These are phyloP conservation scores for Trichoplusia ni DNA, from an alignment of 1,140 invertebrate species.

Conservation along the genomic window DNA sequence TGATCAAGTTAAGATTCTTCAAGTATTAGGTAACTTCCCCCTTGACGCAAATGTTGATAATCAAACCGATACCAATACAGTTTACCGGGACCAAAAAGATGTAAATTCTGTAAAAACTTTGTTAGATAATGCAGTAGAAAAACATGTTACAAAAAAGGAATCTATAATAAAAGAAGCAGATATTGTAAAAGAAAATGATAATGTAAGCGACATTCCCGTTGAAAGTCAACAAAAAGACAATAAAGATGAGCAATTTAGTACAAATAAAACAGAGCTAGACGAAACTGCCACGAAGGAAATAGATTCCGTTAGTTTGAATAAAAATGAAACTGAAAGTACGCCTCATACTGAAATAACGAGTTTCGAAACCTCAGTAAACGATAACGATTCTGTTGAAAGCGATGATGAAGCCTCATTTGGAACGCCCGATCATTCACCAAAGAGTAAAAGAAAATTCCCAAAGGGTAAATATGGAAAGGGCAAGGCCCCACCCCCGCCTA, in stretches of 20 bases:
- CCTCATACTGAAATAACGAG: slow-evolving; percentile 37
- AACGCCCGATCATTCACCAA: slow-evolving; percentile 77
- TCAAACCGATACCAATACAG: slow-evolving; percentile 43
- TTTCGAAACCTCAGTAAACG: slow-evolving; percentile 46
- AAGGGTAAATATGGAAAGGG: slow-evolving; percentile 77
- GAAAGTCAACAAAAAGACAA: slow-evolving; percentile 15
- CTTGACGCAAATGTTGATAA: slow-evolving; percentile 43
- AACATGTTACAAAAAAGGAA: background rate
- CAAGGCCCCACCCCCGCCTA: slow-evolving; percentile 72
- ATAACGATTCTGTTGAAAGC: slow-evolving; percentile 62
- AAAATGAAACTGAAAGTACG: no score
- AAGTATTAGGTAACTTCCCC: slow-evolving; percentile 66
- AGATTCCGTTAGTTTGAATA: slow-evolving; percentile 25
- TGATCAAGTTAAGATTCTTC: slow-evolving; percentile 71
- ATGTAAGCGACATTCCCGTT: slow-evolving; percentile 23
- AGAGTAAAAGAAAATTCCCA: slow-evolving; percentile 57
- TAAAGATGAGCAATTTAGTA: slow-evolving; percentile 30
- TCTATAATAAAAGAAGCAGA: slow-evolving; percentile 3
- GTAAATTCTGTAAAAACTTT: slow-evolving; percentile 33
- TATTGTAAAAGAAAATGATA: slow-evolving; percentile 1
- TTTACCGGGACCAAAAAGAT: slow-evolving; percentile 58
- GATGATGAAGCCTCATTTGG: slow-evolving; percentile 75
- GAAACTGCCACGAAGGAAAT: slow-evolving; percentile 32
- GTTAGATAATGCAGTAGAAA: slow-evolving; percentile 38
- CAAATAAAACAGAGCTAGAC: slow-evolving; percentile 18